Base-by-base conservation (phyloP, 2,888 invertebrate species). In the Caprella mutica region DNA sequence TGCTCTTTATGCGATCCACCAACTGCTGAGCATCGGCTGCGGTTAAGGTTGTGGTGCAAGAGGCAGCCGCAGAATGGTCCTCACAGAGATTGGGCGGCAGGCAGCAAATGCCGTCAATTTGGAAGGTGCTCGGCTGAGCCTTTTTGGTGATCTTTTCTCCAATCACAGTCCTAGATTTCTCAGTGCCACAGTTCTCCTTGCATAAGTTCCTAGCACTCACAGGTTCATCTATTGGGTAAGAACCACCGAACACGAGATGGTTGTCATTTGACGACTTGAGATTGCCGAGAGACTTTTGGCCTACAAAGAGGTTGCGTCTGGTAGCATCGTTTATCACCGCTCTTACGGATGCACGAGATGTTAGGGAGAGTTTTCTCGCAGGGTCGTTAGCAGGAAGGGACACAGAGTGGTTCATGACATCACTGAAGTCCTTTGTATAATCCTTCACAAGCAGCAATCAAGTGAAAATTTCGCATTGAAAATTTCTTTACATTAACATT, bases 41-140 rank as follows among this genome's bases (percentile, higher is more conserved):
- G 33, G 8, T 14, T 33, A 14, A 14, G 8, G 33, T 9, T 33
- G 33, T 14, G 33, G n/a, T 5, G 17, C 17, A 17, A 46, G 46
- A 27, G 33, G 30, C 48, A 3, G 51, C 40, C 12, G 51, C 42
- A 26, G 61, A 55, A 52, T 65, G 65, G 17, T 65, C 60, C 19
- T 56, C 55, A 55, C 65, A 65, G 19, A 62, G 56, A 46, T 65
- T 54, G 3, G 65, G 65, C 17, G 65, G 52, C 23, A 44, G 44
- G 33, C 65, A 65, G 52, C 65, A 65, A 39, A 62, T 46, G 12
- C 51, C 58, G 44, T 65, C 65, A 19, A 65, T 56, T 23, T 62
- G 65, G 46, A 58, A 65, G 2, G 65, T 65, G 30, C 56, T 56
- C 14, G 58, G 58, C 9, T 17, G n/a, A 26, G n/a, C n/a, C n/a